Conservation (phyloP, 2,888 invertebrate genomes). For the Prenolepis imparis region DNA sequence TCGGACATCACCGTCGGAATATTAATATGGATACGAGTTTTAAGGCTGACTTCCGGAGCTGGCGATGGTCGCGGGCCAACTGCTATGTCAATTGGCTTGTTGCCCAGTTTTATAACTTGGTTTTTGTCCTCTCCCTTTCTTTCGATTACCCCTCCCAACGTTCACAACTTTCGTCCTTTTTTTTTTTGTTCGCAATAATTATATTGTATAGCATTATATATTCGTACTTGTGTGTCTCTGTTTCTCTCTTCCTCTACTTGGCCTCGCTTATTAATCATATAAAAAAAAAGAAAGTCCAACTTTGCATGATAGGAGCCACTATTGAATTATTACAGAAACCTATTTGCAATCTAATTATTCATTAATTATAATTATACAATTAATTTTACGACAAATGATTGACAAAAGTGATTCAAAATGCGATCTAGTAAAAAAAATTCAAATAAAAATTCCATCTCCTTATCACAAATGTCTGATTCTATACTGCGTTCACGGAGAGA, state of each 20-base stretch:
- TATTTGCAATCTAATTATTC: neutral
- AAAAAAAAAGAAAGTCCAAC: slow-evolving; percentile 4
- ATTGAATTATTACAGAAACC: neutral
- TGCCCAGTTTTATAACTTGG: slow-evolving; percentile 86
- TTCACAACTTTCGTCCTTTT: slow-evolving; percentile 48
- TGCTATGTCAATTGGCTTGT: slow-evolving; percentile 86
- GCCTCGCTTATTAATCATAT: slow-evolving; percentile 9
- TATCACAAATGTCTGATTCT: neutral
- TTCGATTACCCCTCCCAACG: slow-evolving; percentile 29
- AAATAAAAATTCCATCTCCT: neutral
- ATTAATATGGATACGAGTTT: slow-evolving; percentile 77
- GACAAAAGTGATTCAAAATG: neutral
- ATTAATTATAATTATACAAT: neutral
- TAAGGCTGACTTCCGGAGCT: slow-evolving; percentile 81
- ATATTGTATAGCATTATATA: slow-evolving; percentile 14
- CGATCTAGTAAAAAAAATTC: neutral
- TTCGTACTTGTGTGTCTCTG: slow-evolving; percentile 1
- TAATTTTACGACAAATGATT: slow-evolving; percentile 6
- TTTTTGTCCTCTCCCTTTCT: slow-evolving; percentile 73
- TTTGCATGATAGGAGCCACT: neutral
- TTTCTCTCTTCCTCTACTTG: neutral
- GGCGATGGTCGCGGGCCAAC: slow-evolving; percentile 84
- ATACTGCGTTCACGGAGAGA: too few species aligned
- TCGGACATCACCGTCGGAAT: slow-evolving; percentile 80
- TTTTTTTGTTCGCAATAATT: slow-evolving; percentile 6